Base-by-base conservation (phyloP, 2,797 vertebrate genomes). In the Sarcoramphus papa region DNA sequence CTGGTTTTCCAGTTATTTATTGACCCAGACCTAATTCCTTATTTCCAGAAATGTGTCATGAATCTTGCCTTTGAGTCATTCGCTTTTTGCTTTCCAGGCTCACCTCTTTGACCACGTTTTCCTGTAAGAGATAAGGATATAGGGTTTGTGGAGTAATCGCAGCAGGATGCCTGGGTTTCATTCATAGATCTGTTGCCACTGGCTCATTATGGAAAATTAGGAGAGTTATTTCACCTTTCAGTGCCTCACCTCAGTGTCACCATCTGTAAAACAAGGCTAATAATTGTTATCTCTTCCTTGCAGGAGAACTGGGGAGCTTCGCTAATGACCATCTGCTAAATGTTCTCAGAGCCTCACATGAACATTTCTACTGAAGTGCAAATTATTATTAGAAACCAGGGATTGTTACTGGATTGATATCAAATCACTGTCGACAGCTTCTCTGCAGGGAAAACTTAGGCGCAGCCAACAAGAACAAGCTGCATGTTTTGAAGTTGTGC, bases 361-460 rank as follows among this genome's bases (percentile, higher is more conserved):
- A 92, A 90, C 94, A 81, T 95, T 94, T 96, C 96, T 94, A 94
- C 95, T 95, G 96, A 95, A 97, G 93, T 96, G 97, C 93, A 97
- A 97, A 97, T 97, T 97, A 97, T 97, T 97, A 97, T 97, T 96
- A 97, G 97, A 97, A 96, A 96, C 93, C 92, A 94, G 93, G 93
- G 95, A 95, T 97, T 97, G 96, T 97, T 97, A 95, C 96, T 97
- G 96, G 97, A 95, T 94, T 96, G 96, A 95, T 97, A 97, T 97
- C 95, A 97, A 97, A 95, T 95, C 94, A 88, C 97, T 97, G 97
- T 97, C 91, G 92, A 97, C 97, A 96, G 92, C 92, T 93, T 97
- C 96, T 96, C 97, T 96, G 97, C 94, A 92, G 97, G 96, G 97
- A 97, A 97, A 97, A 96, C 97, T 96, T 96, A 93, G 85, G 92